Evolutionary conservation across 2,888 invertebrate species (phyloP).

Genomic region (Rambutsinella grinnellia): DNA sequence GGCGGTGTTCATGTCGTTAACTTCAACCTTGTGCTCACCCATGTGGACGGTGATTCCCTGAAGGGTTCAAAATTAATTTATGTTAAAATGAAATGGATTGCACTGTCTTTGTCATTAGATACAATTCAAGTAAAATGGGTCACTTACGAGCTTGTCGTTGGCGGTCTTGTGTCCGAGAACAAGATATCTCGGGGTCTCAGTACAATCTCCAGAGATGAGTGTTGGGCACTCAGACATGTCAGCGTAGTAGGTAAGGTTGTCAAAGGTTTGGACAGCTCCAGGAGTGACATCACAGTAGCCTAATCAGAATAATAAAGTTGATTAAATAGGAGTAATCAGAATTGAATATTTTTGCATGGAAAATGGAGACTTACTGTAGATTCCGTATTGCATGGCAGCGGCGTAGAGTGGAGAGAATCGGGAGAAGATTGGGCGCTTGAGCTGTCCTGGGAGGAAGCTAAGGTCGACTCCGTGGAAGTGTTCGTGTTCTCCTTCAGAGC

Average conservation of each 20-base stretch:
- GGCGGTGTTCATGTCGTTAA: slow-evolving; percentile 61
- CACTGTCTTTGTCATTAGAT: background rate
- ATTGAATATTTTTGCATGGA: background rate
- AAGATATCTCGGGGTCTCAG: slow-evolving; percentile 62
- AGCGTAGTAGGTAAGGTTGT: slow-evolving; percentile 65
- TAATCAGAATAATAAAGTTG: background rate
- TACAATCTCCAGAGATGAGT: slow-evolving; percentile 64
- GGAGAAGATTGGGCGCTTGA: slow-evolving; percentile 62
- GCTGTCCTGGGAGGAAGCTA: slow-evolving; percentile 59
- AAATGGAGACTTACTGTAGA: slow-evolving; percentile 53
- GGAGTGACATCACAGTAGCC: slow-evolving; percentile 65
- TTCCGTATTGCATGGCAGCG: slow-evolving; percentile 59
- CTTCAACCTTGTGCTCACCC: slow-evolving; percentile 65
- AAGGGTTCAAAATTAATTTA: background rate
- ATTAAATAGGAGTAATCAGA: background rate
- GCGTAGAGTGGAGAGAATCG: slow-evolving; percentile 61
- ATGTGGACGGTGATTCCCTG: slow-evolving; percentile 63
- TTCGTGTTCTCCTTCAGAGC: slow-evolving; percentile 63
- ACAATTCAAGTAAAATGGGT: background rate
- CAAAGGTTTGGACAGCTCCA: slow-evolving; percentile 65
- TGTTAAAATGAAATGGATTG: background rate
- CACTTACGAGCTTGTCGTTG: slow-evolving; percentile 63
- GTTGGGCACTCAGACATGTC: slow-evolving; percentile 65
- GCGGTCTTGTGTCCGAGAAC: slow-evolving; percentile 62
- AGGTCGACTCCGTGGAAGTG: slow-evolving; percentile 66